Evolutionary conservation across 2,113 vertebrate genomes (phyloP).

Genomic region (Lamprologus tigripictilis): DNA sequence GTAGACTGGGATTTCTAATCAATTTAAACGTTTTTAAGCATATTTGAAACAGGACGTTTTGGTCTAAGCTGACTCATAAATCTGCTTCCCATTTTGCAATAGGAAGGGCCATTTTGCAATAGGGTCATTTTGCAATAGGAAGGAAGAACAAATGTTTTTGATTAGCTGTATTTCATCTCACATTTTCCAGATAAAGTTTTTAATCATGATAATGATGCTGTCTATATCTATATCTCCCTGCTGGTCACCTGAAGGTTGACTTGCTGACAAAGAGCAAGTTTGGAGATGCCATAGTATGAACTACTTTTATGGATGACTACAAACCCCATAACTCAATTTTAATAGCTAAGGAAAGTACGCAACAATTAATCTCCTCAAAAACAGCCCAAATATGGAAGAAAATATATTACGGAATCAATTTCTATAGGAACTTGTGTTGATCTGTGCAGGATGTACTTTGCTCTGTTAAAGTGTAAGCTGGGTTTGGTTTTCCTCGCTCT

Average conservation of each 20-base stretch:
- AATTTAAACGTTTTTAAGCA: background rate
- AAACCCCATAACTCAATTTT: background rate
- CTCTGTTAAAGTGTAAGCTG: background rate
- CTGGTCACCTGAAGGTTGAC: slow-evolving; percentile 48
- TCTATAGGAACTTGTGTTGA: background rate
- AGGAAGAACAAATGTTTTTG: background rate
- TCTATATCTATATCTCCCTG: background rate
- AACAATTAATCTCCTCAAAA: slow-evolving; percentile 72
- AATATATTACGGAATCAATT: background rate
- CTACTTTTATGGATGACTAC: slow-evolving; percentile 53
- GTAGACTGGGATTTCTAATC: background rate
- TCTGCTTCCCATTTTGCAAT: background rate
- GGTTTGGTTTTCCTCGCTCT: background rate
- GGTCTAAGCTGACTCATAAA: background rate
- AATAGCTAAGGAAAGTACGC: slow-evolving; percentile 64
- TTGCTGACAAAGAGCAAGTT: slow-evolving; percentile 73
- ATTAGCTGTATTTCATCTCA: background rate
- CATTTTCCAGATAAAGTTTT: background rate
- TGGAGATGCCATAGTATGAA: slow-evolving; percentile 78
- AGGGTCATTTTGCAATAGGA: background rate
- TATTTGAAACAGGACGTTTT: background rate
- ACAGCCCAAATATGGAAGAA: slow-evolving; percentile 54
- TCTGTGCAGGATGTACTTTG: background rate
- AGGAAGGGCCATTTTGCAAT: background rate
- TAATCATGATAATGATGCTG: background rate